Conservation (phyloP, 2,113 vertebrate genomes). For the Melospiza melodia region DNA sequence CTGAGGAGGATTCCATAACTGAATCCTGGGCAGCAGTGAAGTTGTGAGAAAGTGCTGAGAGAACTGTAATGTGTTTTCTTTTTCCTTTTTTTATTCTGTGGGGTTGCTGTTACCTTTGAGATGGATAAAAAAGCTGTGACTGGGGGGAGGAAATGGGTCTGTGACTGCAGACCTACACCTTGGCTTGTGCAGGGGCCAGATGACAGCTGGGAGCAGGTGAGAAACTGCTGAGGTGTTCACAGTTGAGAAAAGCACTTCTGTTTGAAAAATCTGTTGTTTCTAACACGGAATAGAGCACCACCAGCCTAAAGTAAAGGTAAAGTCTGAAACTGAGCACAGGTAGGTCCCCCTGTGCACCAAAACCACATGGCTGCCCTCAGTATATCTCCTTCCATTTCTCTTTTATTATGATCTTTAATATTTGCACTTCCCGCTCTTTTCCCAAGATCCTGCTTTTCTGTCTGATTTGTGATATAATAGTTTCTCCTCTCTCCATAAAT, state of each 20-base stretch:
- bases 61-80: background rate
- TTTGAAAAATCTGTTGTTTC: background rate
- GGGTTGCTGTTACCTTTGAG: background rate
- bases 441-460: background rate
- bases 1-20: background rate
- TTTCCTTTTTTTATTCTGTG: no score
- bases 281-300: background rate
- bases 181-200: background rate
- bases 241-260: background rate
- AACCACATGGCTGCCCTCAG: background rate
- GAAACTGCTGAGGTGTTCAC: background rate
- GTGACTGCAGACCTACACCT: background rate
- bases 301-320: background rate
- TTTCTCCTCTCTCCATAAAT: background rate
- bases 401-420: background rate
- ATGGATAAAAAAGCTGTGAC: background rate
- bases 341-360: background rate
- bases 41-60: background rate
- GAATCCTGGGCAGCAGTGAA: background rate
- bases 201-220: background rate
- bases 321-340: background rate
- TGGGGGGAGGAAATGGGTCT: background rate
- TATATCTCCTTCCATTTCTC: background rate
- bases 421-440: background rate
- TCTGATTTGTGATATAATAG: background rate